Percentiles rank a stretch among this genome's conserved stretches.
These are phyloP conservation scores for Gandaritis pyraliata DNA, from an alignment of 2,888 invertebrate genomes.

Conservation along the genomic window DNA sequence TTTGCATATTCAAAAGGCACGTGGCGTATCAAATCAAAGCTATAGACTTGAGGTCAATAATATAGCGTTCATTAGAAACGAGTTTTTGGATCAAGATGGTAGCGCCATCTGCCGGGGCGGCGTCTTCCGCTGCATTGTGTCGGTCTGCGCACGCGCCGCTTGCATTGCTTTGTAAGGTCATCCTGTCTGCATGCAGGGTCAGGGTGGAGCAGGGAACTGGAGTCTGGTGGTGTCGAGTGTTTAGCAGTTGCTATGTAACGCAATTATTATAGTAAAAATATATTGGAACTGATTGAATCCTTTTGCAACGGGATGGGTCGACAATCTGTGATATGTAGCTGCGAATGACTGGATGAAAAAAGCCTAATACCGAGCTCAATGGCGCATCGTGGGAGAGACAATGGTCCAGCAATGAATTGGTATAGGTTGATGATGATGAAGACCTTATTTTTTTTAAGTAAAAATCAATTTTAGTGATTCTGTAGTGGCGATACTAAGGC, in stretches of 20 bases:
- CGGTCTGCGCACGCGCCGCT: constrained; percentile 73
- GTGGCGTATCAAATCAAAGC: constrained; percentile 51
- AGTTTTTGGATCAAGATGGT: constrained; percentile 62
- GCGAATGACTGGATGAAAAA: too few relatives aligned
- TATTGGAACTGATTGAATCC: neutral
- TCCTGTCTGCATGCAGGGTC: constrained; percentile 39
- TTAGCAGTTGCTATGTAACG: constrained; percentile 23
- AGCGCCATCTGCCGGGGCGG: constrained; percentile 75
- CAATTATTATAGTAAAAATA: constrained; percentile 7
- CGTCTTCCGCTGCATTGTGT: constrained; percentile 82
- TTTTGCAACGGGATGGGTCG: too few relatives aligned
- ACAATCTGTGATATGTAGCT: too few relatives aligned
- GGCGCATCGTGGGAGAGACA: too few relatives aligned
- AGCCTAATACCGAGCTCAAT: too few relatives aligned
- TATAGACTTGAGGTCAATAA: constrained; percentile 70
- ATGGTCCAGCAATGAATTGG: too few relatives aligned
- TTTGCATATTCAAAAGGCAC: constrained; percentile 50
- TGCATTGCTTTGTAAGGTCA: constrained; percentile 50
- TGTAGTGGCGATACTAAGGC: too few relatives aligned
- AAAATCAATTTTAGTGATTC: too few relatives aligned
- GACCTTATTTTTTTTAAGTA: too few relatives aligned
- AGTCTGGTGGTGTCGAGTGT: constrained; percentile 41
- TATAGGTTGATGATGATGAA: too few relatives aligned
- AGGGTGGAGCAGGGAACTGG: constrained; percentile 23
- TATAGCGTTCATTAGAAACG: constrained; percentile 55